These are phyloP conservation scores for Ophion ventricosus DNA, from an alignment of 2,888 invertebrate species.

Conservation along the genomic window DNA sequence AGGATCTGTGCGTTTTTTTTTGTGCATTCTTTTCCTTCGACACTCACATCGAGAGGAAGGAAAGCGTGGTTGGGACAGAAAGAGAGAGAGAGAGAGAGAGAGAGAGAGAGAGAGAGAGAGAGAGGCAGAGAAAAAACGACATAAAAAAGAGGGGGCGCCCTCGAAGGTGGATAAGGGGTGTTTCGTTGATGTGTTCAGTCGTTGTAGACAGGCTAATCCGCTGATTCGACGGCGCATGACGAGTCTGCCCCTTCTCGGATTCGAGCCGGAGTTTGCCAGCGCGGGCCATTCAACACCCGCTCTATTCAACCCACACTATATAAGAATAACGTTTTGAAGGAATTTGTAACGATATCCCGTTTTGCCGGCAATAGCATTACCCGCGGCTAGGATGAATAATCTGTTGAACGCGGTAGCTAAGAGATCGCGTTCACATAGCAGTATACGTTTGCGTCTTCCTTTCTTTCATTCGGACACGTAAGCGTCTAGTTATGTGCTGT, in stretches of 20 bases:
- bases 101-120: slow-evolving; percentile 14
- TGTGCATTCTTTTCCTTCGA: slow-evolving; percentile 31
- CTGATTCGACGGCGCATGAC: slow-evolving; percentile 77
- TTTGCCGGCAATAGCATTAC: slow-evolving; percentile 73
- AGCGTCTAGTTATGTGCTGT: slow-evolving; percentile 6
- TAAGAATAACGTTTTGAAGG: slow-evolving; percentile 69
- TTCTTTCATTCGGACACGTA: slow-evolving; percentile 29
- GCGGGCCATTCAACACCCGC: slow-evolving; percentile 72
- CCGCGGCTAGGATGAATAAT: slow-evolving; percentile 43
- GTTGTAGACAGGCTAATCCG: slow-evolving; percentile 76
- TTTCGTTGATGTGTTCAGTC: slow-evolving; percentile 68
- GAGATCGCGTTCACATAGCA: slow-evolving; percentile 14
- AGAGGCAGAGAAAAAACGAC: slow-evolving; percentile 14
- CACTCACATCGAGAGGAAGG: slow-evolving; percentile 42
- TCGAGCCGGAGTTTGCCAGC: slow-evolving; percentile 65
- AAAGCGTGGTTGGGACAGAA: slow-evolving; percentile 38
- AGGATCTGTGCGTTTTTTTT: not conserved
- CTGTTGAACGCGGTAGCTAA: slow-evolving; percentile 25
- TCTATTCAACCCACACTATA: not conserved
- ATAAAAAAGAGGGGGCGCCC: slow-evolving; percentile 32
- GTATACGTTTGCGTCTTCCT: not conserved
- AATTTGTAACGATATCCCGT: slow-evolving; percentile 81
- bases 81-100: slow-evolving; percentile 26
- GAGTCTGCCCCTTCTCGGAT: slow-evolving; percentile 72
- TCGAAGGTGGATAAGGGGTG: slow-evolving; percentile 68